A percentile compares a stretch with the other conserved stretches of the same genome.
phyloP scores from a whole-genome alignment of 2,113 vertebrate species.

The Gymnogyps californianus region DNA sequence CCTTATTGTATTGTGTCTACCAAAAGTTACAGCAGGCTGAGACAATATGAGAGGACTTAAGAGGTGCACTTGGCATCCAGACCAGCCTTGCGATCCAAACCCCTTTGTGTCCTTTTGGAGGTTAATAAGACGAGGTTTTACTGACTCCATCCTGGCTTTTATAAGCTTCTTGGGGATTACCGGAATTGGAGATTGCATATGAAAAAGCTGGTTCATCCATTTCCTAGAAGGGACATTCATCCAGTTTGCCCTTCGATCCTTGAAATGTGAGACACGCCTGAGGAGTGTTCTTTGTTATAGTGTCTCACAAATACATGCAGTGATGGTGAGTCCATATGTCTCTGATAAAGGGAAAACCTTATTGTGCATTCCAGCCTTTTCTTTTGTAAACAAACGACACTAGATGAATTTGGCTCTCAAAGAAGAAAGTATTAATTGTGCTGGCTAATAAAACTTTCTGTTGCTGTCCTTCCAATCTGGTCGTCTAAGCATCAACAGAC shows the following conservation, averaged over 20 bases:
- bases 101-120: slow-evolving; percentile 44
- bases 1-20: neutral
- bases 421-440: slow-evolving; percentile 70
- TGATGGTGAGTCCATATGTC: slow-evolving; percentile 63
- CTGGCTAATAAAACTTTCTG: slow-evolving; percentile 59
- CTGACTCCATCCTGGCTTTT: slow-evolving; percentile 55
- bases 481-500: slow-evolving; percentile 56
- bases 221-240: slow-evolving; percentile 56
- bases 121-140: slow-evolving; percentile 61
- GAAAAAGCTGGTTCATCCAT: slow-evolving; percentile 59
- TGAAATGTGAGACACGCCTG: slow-evolving; percentile 65
- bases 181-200: slow-evolving; percentile 47
- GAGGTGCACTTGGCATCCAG: slow-evolving; percentile 33
- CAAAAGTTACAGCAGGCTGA: neutral
- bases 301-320: slow-evolving; percentile 61
- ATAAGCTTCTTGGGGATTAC: slow-evolving; percentile 51
- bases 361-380: slow-evolving; percentile 64
- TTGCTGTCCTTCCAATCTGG: slow-evolving; percentile 52
- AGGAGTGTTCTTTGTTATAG: slow-evolving; percentile 60
- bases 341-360: slow-evolving; percentile 71
- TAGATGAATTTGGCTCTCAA: slow-evolving; percentile 67
- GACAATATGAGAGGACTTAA: neutral
- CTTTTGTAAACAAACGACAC: slow-evolving; percentile 68
- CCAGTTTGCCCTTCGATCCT: slow-evolving; percentile 50
- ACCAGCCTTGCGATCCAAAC: slow-evolving; percentile 18